Conservation (phyloP, 2,113 vertebrate species). For the Dunckerocampus dactyliophorus region DNA sequence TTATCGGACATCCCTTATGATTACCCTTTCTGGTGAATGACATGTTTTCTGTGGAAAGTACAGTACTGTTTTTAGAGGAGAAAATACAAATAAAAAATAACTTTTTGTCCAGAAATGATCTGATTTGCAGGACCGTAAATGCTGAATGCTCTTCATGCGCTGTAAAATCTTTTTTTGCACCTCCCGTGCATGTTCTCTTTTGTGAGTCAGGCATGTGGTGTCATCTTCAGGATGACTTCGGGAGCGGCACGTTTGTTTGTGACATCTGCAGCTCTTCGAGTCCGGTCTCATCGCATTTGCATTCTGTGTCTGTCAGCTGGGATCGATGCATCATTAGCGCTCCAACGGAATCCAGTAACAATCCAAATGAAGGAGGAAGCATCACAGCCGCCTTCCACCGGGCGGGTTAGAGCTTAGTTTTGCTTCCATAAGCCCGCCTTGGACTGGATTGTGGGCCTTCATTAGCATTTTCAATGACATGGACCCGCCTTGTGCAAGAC, state of each 20-base stretch:
- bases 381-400: neutral
- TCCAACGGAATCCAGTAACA: neutral
- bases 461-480: conserved; percentile 10
- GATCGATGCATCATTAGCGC: conserved; percentile 4
- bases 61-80: too few relatives aligned
- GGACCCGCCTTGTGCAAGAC: neutral
- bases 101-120: too few relatives aligned
- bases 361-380: conserved; percentile 8
- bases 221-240: neutral
- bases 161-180: too few relatives aligned
- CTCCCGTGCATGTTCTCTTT: too few relatives aligned
- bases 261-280: too few relatives aligned
- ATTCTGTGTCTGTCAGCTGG: neutral
- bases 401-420: neutral
- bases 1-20: too few relatives aligned
- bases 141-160: too few relatives aligned
- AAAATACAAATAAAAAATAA: too few relatives aligned
- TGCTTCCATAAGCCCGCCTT: neutral
- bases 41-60: too few relatives aligned
- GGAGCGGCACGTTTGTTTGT: neutral
- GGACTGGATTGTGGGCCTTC: neutral
- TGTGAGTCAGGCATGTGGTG: too few relatives aligned
- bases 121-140: too few relatives aligned
- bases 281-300: neutral
- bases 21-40: too few relatives aligned